A percentile compares a stretch with the other conserved stretches of the same genome.
Evolutionary conservation across 2,888 invertebrate species (phyloP).

Genomic region (Apamea epomidion): DNA sequence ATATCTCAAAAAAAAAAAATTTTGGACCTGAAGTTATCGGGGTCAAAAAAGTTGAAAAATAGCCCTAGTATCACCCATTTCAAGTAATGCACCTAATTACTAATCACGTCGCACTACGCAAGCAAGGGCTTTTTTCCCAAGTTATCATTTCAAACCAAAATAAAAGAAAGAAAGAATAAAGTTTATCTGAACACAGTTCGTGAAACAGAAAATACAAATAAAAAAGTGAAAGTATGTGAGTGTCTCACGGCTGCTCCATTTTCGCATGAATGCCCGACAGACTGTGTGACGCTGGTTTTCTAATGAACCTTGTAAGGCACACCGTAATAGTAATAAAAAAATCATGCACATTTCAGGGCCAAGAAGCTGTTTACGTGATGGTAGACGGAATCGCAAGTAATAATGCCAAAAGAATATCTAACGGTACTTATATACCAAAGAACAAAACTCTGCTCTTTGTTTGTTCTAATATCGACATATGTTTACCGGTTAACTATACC

Average conservation of each 20-base stretch:
- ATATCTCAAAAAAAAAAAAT: background rate
- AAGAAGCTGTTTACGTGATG: conserved; percentile 74
- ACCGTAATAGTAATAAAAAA: background rate
- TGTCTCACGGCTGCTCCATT: too few species aligned
- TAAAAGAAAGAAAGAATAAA: too few species aligned
- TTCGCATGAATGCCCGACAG: too few species aligned
- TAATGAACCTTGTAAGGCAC: too few species aligned
- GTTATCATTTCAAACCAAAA: background rate
- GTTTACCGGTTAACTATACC: conserved; percentile 69
- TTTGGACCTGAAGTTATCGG: background rate
- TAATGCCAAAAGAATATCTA: conserved; percentile 69
- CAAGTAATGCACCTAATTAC: background rate
- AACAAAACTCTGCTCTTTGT: conserved; percentile 75
- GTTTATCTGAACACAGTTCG: too few species aligned
- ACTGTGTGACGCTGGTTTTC: too few species aligned
- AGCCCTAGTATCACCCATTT: background rate
- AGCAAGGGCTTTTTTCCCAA: background rate
- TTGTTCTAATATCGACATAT: conserved; percentile 73
- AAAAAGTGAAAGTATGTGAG: too few species aligned
- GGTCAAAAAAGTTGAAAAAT: background rate
- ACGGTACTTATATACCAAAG: conserved; percentile 83
- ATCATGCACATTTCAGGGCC: conserved; percentile 74
- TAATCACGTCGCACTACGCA: background rate
- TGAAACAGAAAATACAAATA: too few species aligned
- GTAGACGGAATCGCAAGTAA: conserved; percentile 55